These are phyloP conservation scores for Drosophila lutescens DNA, from an alignment of 2,888 invertebrate species.

Conservation along the genomic window DNA sequence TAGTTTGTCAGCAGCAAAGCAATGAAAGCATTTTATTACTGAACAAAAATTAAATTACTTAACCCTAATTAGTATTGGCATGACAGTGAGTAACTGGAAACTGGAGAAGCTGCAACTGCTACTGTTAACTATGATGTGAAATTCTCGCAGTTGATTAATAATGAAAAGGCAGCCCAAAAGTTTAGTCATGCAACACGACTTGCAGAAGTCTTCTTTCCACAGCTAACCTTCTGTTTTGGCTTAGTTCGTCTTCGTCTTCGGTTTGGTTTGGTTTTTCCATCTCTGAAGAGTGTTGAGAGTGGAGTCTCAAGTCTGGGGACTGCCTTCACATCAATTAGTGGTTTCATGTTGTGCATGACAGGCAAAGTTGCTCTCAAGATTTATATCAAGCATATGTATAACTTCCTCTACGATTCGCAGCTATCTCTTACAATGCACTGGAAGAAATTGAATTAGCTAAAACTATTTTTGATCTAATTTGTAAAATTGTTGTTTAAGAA, in stretches of 20 bases:
- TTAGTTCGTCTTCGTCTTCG: constrained; percentile 10
- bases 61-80: constrained; percentile 70
- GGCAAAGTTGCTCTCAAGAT: constrained; percentile 65
- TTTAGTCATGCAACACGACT: constrained; percentile 40
- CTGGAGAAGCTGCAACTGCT: constrained; percentile 21
- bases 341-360: constrained; percentile 75
- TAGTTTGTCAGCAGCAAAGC: neutral
- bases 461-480: too few species aligned
- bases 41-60: constrained; percentile 47
- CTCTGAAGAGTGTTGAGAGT: constrained; percentile 7
- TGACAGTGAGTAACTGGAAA: constrained; percentile 25
- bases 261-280: constrained; percentile 4
- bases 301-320: constrained; percentile 37
- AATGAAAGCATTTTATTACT: constrained; percentile 3
- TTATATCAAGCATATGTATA: constrained; percentile 72
- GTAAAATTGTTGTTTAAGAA: too few species aligned
- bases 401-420: constrained; percentile 27
- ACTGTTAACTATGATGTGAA: constrained; percentile 33
- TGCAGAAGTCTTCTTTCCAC: constrained; percentile 23
- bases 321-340: constrained; percentile 81
- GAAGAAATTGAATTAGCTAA: neutral
- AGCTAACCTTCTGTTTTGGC: constrained; percentile 20
- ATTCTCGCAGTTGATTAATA: constrained; percentile 73
- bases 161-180: constrained; percentile 55
- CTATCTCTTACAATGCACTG: constrained; percentile 14